A percentile compares a stretch with the other conserved stretches of the same genome.
Evolutionary conservation across 2,888 invertebrate genomes (phyloP).

Genomic region (Eristalinus sepulchralis): DNA sequence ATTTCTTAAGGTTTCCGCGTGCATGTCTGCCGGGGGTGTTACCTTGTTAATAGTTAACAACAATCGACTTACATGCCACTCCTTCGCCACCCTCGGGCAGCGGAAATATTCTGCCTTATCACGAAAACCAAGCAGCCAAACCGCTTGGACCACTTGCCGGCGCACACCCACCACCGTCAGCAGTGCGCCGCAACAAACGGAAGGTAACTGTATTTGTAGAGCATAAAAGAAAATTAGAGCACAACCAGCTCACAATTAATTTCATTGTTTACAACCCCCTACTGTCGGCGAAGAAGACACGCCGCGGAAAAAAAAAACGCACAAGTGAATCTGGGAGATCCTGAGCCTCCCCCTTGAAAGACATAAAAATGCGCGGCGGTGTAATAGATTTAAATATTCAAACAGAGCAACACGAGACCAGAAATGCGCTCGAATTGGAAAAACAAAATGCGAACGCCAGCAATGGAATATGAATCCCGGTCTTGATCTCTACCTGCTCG

Average conservation of each 20-base stretch:
- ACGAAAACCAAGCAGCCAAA: not conserved
- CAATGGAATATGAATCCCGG: constrained; percentile 51
- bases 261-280: constrained; percentile 65
- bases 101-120: not conserved
- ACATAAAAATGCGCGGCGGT: constrained; percentile 39
- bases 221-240: constrained; percentile 50
- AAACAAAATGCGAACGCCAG: constrained; percentile 17
- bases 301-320: not conserved
- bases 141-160: constrained; percentile 19
- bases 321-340: constrained; percentile 45
- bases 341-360: constrained; percentile 35
- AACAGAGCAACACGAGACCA: constrained; percentile 1
- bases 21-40: not conserved
- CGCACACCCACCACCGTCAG: not conserved
- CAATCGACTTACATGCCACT: not conserved
- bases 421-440: constrained; percentile 15
- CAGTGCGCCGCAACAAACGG: not conserved
- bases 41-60: not conserved
- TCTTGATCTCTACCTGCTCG: not conserved
- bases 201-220: constrained; percentile 43
- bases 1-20: not conserved
- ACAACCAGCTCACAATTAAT: constrained; percentile 62
- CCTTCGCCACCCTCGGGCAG: not conserved
- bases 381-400: constrained; percentile 66
- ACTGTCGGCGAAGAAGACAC: not conserved